Evolutionary conservation across 2,888 invertebrate species (phyloP).

Genomic region (Lepas anatifera): DNA sequence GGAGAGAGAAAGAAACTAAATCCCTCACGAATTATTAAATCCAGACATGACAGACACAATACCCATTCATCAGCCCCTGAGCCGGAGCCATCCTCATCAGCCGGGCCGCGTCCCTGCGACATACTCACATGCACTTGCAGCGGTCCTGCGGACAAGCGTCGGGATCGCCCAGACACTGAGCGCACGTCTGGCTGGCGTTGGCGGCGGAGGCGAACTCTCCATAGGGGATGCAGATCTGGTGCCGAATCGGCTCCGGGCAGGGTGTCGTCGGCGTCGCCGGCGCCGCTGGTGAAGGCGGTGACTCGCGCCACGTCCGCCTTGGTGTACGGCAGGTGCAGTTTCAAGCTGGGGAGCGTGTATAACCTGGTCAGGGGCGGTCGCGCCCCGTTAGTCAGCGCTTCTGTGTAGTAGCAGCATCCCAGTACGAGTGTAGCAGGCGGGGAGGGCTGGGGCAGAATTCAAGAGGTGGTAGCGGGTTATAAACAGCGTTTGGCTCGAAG

Average conservation of each 20-base stretch:
- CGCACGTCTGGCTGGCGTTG: background rate
- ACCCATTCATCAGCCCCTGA: no score
- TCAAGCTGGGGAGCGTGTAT: background rate
- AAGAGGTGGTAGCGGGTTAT: no score
- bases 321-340: background rate
- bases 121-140: slow-evolving; percentile 46
- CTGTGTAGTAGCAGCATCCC: no score
- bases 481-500: no score
- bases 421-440: no score
- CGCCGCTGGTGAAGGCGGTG: background rate
- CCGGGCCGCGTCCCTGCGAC: slow-evolving; percentile 20
- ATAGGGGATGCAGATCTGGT: background rate
- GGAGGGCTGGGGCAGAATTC: no score
- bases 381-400: no score
- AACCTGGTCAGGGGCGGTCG: background rate
- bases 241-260: no score
- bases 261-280: no score
- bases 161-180: background rate
- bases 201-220: background rate
- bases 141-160: background rate
- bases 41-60: no score
- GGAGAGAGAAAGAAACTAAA: no score
- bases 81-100: background rate
- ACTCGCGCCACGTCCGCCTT: background rate
- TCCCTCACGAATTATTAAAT: no score